Base-by-base conservation (phyloP, 1,140 invertebrate genomes). In the Stegodyphus dumicola region DNA sequence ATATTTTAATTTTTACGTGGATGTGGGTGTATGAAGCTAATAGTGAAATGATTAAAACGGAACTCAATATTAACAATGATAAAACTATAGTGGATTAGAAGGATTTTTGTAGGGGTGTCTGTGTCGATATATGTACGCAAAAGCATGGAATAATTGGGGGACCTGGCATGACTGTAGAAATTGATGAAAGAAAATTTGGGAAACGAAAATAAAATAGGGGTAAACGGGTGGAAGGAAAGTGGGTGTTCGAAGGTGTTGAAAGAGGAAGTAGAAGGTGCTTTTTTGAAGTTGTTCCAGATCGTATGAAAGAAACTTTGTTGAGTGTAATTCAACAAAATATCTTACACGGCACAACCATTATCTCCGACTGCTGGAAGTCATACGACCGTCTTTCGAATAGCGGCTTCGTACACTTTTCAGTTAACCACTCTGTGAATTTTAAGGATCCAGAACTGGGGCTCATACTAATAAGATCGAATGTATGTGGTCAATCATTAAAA, bases 131-230 rank as follows among this genome's bases (percentile, higher is more conserved):
- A 71, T 17, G 49, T 56, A 7, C 54, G 54, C 13, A 13, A 66
- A 70, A 85, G 17, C n/a, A 48, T 51, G 56, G 52, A 51, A 79
- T 70, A 53, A 83, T 87, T 64, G 86, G 81, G 7, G 86, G 86
- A 13, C 15, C 13, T 56, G 54, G 54, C 54, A 56, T 56, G 54
- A 56, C 13, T 56, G 54, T 56, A 56, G 54, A 56, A 56, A 52
- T 88, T 6, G 87, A 88, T 51, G 87, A 87, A 69, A 18, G 74
- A 4, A 83, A 78, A 67, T 64, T 88, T 51, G 88, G 85, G 2
- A 87, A 74, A 85, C 52, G 84, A 76, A 87, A 87, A 77, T 84
- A 87, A 51, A 84, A 87, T 65, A 77, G 77, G 60, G 84, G 83
- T 18, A 75, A 87, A 51, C 15, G 66, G 13, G 69, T 87, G 10